Evolutionary conservation across 1,140 invertebrate genomes (phyloP).

Genomic region (Cryptotermes secundus): DNA sequence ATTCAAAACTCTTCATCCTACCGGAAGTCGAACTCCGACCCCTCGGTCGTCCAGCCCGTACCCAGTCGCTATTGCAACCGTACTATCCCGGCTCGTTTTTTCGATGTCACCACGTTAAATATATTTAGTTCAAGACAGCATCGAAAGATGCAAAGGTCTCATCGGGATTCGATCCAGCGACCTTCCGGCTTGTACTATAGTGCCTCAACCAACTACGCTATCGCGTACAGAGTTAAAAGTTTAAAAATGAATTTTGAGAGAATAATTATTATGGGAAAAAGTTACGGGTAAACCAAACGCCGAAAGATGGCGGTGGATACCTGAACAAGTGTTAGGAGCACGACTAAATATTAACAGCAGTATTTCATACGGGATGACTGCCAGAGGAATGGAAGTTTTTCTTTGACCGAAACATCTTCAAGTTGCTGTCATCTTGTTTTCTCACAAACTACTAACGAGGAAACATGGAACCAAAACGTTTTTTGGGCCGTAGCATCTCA

Average conservation of each 20-base stretch:
- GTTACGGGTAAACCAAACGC: not conserved
- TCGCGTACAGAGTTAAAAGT: not conserved
- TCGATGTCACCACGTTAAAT: no score
- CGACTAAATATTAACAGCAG: not conserved
- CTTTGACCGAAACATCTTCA: not conserved
- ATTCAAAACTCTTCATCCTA: no score
- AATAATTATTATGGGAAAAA: not conserved
- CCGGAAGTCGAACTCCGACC: no score
- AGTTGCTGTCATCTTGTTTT: conserved; percentile 9
- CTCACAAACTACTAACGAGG: conserved; percentile 13
- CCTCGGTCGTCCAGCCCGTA: no score
- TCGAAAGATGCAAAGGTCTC: not conserved
- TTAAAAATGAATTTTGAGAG: no score
- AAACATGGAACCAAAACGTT: not conserved
- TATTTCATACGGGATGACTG: not conserved
- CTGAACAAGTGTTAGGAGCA: not conserved
- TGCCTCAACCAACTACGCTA: not conserved
- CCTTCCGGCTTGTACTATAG: not conserved
- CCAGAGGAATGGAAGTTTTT: not conserved
- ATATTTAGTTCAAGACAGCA: no score
- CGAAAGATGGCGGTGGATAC: not conserved
- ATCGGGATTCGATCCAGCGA: not conserved
- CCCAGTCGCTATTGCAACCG: no score
- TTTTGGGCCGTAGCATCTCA: not conserved
- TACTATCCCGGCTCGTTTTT: no score